phyloP scores from a whole-genome alignment of 2,113 vertebrate species.

The Dicentrarchus labrax region DNA sequence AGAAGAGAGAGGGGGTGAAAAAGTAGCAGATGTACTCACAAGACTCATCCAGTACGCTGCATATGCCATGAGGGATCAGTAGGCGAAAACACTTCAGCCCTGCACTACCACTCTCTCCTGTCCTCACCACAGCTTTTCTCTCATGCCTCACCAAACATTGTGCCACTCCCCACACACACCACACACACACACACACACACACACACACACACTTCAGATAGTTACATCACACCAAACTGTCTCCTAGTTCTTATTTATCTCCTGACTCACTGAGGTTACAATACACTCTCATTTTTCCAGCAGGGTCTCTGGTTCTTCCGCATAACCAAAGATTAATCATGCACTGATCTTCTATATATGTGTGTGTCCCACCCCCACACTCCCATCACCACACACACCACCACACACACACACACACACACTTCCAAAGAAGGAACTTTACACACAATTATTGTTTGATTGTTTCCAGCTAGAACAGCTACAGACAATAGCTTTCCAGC shows the following conservation, averaged over 20 bases:
- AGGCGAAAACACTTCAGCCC: conserved; percentile 5
- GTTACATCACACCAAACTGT: not conserved
- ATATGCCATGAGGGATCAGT: conserved; percentile 78
- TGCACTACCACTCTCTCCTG: conserved; percentile 14
- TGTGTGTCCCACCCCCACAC: not conserved
- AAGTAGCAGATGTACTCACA: conserved; percentile 75
- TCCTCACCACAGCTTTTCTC: not conserved
- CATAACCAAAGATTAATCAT: not conserved
- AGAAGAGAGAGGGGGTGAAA: not conserved
- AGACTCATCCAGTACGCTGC: conserved; percentile 72
- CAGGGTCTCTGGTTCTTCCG: not conserved
- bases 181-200: not conserved
- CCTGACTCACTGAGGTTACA: not conserved
- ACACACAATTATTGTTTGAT: not conserved
- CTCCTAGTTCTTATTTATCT: not conserved
- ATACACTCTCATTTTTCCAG: not conserved
- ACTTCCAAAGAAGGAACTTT: not conserved
- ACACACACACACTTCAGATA: not conserved
- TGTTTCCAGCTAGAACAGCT: not conserved
- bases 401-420: not conserved
- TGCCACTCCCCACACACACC: conserved; percentile 68
- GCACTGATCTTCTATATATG: no score
- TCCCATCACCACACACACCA: not conserved
- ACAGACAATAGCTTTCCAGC: not conserved
- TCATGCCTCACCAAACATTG: conserved; percentile 3